Percentiles rank a stretch among this genome's conserved stretches.
Evolutionary conservation across 2,113 vertebrate species (phyloP).

Genomic region (Psophia crepitans): DNA sequence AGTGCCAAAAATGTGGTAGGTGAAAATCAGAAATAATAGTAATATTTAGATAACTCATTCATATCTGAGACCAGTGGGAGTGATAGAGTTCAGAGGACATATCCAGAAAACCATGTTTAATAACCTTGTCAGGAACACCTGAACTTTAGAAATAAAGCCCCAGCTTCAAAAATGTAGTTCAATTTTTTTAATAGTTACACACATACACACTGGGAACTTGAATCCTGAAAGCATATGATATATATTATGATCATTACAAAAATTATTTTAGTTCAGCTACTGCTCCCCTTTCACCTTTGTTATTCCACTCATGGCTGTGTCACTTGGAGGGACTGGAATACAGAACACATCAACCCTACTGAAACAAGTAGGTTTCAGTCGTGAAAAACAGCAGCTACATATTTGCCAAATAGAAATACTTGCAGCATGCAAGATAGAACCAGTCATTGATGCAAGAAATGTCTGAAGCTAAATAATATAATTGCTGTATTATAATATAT

Average conservation of each 20-base stretch:
- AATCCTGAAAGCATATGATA: neutral
- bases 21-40: neutral
- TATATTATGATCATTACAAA: neutral
- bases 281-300: neutral
- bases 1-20: neutral
- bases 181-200: neutral
- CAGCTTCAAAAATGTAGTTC: neutral
- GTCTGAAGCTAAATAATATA: constrained; percentile 21
- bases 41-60: neutral
- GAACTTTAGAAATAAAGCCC: neutral
- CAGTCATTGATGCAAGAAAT: neutral
- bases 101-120: neutral
- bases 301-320: neutral
- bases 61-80: neutral
- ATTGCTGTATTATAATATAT: constrained; percentile 31
- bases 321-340: neutral
- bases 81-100: neutral
- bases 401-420: neutral
- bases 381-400: neutral
- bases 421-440: neutral
- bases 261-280: neutral
- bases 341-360: neutral
- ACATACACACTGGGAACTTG: neutral
- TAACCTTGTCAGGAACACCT: neutral
- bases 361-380: neutral